Percentiles rank a stretch among this genome's conserved stretches.
Conservation (phyloP, 35 echinoderm and acorn worm genomes). For the Eucidaris tribuloides region DNA sequence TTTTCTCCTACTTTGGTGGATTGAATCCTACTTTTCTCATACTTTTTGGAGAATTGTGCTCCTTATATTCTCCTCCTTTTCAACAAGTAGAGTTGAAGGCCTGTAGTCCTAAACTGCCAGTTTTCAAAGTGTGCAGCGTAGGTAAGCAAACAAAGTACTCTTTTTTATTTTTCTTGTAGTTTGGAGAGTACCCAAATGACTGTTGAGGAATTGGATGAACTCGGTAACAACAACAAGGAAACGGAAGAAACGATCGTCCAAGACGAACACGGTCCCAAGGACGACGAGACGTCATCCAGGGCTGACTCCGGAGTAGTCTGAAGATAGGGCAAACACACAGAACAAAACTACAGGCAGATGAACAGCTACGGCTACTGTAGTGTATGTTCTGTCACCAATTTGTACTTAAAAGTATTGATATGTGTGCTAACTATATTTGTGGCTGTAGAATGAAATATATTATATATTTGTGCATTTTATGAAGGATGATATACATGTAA, state of each 20-base stretch:
- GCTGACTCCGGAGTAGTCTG: slow-evolving; percentile 14
- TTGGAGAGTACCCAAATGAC: background rate
- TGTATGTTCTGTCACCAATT: no score
- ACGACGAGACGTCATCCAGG: slow-evolving; percentile 7
- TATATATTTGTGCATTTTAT: no score
- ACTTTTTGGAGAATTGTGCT: background rate
- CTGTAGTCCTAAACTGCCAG: background rate
- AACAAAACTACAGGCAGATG: no score
- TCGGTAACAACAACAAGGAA: background rate
- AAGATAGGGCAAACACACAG: no score
- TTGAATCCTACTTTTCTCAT: background rate
- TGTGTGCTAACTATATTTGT: no score
- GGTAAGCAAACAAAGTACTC: background rate
- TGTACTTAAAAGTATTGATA: no score
- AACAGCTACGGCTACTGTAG: no score
- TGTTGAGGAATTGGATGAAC: background rate
- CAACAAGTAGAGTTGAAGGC: background rate
- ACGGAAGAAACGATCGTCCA: background rate
- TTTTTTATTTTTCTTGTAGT: background rate
- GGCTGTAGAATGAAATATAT: no score
- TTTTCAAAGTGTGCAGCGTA: background rate
- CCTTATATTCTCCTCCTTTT: background rate
- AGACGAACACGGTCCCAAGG: background rate
- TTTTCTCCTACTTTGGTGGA: background rate
- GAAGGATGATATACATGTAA: no score